These are phyloP conservation scores for Catamblyrhynchus diadema DNA, from an alignment of 2,797 vertebrate species.

Conservation along the genomic window DNA sequence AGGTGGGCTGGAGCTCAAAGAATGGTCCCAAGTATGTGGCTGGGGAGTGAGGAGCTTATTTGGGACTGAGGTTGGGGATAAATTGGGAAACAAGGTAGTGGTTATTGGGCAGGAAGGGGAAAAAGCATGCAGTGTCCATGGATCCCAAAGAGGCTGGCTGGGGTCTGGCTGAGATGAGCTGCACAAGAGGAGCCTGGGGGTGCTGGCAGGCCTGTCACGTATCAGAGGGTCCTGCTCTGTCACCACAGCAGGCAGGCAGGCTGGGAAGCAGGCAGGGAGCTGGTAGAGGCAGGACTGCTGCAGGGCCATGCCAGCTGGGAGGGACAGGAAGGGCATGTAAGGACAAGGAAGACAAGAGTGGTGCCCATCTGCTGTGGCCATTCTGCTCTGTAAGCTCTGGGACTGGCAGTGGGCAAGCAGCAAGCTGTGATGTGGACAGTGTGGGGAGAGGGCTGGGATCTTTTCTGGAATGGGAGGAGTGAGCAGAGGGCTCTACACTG, in stretches of 20 bases:
- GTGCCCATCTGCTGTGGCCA: background rate
- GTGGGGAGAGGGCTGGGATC: background rate
- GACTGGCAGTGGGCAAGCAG: background rate
- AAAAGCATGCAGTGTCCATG: background rate
- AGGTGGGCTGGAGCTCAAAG: background rate
- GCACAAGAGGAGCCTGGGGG: background rate
- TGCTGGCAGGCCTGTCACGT: accelerated
- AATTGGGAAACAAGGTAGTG: background rate
- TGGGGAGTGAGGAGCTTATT: background rate
- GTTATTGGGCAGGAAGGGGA: background rate
- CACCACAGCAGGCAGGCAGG: background rate
- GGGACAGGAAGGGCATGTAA: background rate
- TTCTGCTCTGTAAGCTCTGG: background rate
- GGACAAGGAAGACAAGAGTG: background rate
- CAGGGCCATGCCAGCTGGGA: background rate
- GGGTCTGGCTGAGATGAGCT: accelerated
- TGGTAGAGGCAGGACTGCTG: background rate
- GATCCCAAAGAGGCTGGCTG: background rate
- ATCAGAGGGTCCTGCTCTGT: background rate
- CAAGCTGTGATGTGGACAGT: accelerated
- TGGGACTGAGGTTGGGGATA: background rate
- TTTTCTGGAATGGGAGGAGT: background rate
- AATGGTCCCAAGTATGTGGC: background rate
- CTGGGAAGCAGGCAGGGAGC: background rate
- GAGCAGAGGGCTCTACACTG: background rate